Evolutionary conservation across 2,113 vertebrate species (phyloP), one percentile per base, ranked within the genome.

Genomic region (Tapirus terrestris): DNA sequence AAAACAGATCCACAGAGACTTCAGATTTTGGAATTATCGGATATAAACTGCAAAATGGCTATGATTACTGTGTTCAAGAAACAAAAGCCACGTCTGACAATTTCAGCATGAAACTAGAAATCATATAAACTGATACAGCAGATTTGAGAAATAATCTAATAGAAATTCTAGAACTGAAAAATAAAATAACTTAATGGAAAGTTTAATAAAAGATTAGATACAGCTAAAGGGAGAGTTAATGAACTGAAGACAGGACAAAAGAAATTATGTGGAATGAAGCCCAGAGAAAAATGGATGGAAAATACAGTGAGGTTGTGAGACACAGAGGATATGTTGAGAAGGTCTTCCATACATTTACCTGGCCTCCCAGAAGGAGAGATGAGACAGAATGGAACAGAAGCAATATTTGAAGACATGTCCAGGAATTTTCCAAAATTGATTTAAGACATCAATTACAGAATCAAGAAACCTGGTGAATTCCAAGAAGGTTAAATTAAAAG

Each of bases 401-500:
- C 67, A 67, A 6, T 82, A 81, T 53, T 68, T 76, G 9, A 82
- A 94, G 33, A 67, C 20, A 61, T n/a, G 48, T 60, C 45, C 60
- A 65, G 77, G 60, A 87, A 82, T 43, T 60, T 92, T 61, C 45
- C 39, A 92, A 72, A 83, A 61, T 13, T 39, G 29, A 73, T 43
- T 75, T 67, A 70, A 48, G 73, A 90, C 3, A 67, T 80, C 21
- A 25, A 31, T 11, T 31, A 51, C 45, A 80, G 93, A 63, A 51
- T 77, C 61, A 82, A 82, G 84, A 92, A 58, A 56, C 5, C 65
- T 53, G 36, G n/a, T 89, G 63, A 90, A 85, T 80, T 95, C 53
- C 18, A 90, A 89, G 68, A 73, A 60, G 36, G 72, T 31, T 53
- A 79, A 45, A 65, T 70, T 20, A 45, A n/a, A 82, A 87, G 68